phyloP scores from a whole-genome alignment of 2,113 vertebrate genomes.

The Albula goreensis region DNA sequence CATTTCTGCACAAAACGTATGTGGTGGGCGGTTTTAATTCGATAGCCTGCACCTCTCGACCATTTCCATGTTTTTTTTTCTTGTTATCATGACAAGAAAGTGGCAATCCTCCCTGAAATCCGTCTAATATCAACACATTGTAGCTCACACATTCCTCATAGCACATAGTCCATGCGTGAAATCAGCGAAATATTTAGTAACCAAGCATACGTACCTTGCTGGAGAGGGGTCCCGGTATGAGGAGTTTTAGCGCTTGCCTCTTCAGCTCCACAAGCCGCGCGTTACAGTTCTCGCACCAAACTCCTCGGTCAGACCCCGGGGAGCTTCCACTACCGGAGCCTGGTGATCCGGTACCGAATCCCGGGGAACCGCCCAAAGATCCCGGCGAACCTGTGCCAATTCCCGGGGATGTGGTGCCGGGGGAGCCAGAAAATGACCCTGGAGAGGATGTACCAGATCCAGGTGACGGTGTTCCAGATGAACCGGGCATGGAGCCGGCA shows the following conservation, averaged over 20 bases:
- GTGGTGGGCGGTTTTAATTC: no score
- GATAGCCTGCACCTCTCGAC: no score
- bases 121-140: background rate
- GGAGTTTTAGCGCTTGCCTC: constrained; percentile 88
- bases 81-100: background rate
- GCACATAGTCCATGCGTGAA: background rate
- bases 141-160: background rate
- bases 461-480: constrained; percentile 88
- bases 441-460: constrained; percentile 94
- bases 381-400: constrained; percentile 90
- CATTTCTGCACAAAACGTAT: no score
- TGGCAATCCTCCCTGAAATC: background rate
- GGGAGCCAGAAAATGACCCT: constrained; percentile 87
- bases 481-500: constrained; percentile 89
- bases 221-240: constrained; percentile 86
- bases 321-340: constrained; percentile 93
- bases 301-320: constrained; percentile 88
- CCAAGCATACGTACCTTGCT: constrained; percentile 78
- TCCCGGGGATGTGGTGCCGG: constrained; percentile 87
- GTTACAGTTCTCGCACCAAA: constrained; percentile 95
- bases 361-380: constrained; percentile 89
- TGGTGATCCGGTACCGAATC: constrained; percentile 85
- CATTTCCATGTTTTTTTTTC: no score
- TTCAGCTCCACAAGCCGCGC: constrained; percentile 91
- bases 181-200: background rate